Evolutionary conservation across 2,888 invertebrate genomes (phyloP), one percentile per base, ranked within the genome.

Genomic region (Ormyrus thymus): DNA sequence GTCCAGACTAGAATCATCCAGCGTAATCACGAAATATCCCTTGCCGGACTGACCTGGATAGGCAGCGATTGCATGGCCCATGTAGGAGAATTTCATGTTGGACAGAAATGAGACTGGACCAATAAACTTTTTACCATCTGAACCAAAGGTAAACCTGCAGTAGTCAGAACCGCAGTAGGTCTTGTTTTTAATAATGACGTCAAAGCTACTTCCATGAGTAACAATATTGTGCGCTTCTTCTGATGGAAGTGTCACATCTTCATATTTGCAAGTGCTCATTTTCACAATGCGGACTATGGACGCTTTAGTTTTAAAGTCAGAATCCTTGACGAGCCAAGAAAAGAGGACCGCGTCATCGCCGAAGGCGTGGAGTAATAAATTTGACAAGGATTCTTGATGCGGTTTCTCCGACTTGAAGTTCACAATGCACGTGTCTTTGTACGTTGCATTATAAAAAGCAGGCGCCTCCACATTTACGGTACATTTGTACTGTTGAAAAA

Each of bases 381-480:
- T 55, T 0, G 70, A 61, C 6, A 71, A 1, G 5, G 61, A 56
- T 7, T 80, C 65, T 13, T 43, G 9, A 0, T 61, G 53, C 0
- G 29, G 69, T 7, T 76, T 62, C 7, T 53, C 7, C 0, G 59
- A 15, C 0, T 4, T n/a, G 0, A 77, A 7, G n/a, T 43, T 13
- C n/a, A 80, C 10, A 1, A 1, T 4, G 29, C 76, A 80, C 4
- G 15, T 61, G 6, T 80, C 76, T 13, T 9, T 51, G 58, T 72
- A 80, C 0, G 69, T 73, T 4, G 80, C 76, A 58, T 73, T 76
- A 1, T 6, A 6, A 9, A 80, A 77, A 0, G 58, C 62, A 10
- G 77, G 77, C 1, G 80, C 74, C n/a, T 80, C 80, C 6, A 80
- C 7, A 5, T 65, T 74, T 0, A 77, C 66, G 48, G 69, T 77